Evolutionary conservation across 2,888 invertebrate species (phyloP), one percentile per base, ranked within the genome.

Genomic region (Teleogryllus oceanicus): DNA sequence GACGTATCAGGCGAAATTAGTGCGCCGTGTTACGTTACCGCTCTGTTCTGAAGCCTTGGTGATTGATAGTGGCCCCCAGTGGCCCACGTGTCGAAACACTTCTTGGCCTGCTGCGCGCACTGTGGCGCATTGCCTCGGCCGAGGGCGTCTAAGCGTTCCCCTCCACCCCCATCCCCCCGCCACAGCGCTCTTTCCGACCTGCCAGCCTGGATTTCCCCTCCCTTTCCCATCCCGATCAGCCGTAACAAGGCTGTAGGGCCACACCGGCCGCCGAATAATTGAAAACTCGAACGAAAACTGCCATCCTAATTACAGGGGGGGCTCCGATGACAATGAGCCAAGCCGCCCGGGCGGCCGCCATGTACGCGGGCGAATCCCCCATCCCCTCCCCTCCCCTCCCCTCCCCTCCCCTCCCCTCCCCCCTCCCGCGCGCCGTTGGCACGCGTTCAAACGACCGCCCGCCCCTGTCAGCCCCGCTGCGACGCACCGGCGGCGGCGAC

Each of bases 281-380:
- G 62, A 62, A 62, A 62, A 62, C 62, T 62, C 62, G 62, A 62
- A 13, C 62, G 62, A 62, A 62, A 62, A 62, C 62, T 62, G 62
- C 62, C 62, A 18, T n/a, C 62, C 62, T 62, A 62, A 62, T 62
- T 62, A 62, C 62, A 62, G 62, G 8, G 62, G 8, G 62, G 62
- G 4, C 62, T 8, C 16, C 12, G 62, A 18, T 62, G 62, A 62
- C 62, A 62, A 16, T 62, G 62, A 62, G 62, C n/a, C 16, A 37
- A n/a, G 16, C n/a, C 62, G 13, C 16, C 62, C 62, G 62, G 4
- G 62, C 13, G 16, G n/a, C 62, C 16, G 10, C 62, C 62, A n/a
- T 62, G 62, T 62, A 18, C 62, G n/a, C n/a, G 5, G 4, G 16
- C 3, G 62, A 13, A 4, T 13, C 62, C 5, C 4, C 16, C 62